A percentile compares a stretch with the other conserved stretches of the same genome.
Evolutionary conservation across 1,140 invertebrate genomes (phyloP).

Genomic region (Acromyrmex heyeri): DNA sequence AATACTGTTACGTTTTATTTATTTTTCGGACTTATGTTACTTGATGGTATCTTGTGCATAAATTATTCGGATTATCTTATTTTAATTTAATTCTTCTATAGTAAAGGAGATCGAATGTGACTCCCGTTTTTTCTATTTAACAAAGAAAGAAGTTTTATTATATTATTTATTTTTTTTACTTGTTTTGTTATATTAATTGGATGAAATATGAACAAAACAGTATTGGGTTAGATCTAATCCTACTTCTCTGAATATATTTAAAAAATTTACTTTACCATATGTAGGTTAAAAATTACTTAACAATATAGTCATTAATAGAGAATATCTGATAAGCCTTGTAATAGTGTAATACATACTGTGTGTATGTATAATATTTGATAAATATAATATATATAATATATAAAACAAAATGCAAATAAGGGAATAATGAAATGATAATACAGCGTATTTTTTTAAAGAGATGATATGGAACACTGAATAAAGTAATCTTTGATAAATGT

Average conservation of each 20-base stretch:
- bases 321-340: neutral
- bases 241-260: no score
- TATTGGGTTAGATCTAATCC: no score
- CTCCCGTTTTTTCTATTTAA: no score
- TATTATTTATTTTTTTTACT: no score
- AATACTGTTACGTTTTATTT: neutral
- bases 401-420: neutral
- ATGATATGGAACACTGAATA: neutral
- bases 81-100: no score
- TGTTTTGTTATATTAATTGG: no score
- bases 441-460: neutral
- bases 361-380: neutral
- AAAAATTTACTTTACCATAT: no score
- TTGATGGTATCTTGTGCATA: neutral
- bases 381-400: neutral
- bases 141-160: no score
- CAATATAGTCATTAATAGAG: neutral
- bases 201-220: no score
- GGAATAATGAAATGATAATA: neutral
- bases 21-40: neutral
- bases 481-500: conserved; percentile 30
- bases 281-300: neutral
- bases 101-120: no score
- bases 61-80: no score
- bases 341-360: neutral